A percentile compares a stretch with the other conserved stretches of the same genome.
Conservation (phyloP, 2,888 invertebrate species). For the Drosophila helvetica region DNA sequence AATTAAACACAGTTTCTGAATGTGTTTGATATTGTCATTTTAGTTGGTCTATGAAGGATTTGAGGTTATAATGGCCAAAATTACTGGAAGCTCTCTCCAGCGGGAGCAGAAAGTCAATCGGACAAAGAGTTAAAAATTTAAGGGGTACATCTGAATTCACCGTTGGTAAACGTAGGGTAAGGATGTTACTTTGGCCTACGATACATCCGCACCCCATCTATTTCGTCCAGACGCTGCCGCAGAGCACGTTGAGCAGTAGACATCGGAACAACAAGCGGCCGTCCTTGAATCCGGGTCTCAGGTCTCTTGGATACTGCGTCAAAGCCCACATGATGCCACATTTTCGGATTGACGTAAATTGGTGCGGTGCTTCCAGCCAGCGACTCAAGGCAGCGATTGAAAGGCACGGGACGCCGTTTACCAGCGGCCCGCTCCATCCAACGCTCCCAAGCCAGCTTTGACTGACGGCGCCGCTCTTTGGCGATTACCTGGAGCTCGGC, state of each 20-base stretch:
- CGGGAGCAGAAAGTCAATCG: no score
- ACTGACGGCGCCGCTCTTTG: conserved; percentile 36
- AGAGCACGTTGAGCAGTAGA: conserved; percentile 45
- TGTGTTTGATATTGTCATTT: no score
- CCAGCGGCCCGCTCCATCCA: conserved; percentile 33
- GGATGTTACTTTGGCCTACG: conserved; percentile 4
- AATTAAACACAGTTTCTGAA: no score
- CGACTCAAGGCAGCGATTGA: background rate
- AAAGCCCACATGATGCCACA: no score
- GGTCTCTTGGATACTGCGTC: background rate
- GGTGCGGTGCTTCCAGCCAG: background rate
- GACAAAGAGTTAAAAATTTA: no score
- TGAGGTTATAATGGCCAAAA: no score
- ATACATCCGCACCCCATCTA: conserved; percentile 3
- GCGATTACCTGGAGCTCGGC: conserved; percentile 8
- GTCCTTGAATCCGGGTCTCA: background rate
- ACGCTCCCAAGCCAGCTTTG: conserved; percentile 51
- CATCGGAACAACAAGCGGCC: conserved; percentile 23
- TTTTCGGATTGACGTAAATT: background rate
- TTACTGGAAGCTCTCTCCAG: no score
- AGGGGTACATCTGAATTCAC: no score
- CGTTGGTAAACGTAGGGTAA: no score
- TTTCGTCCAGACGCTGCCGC: conserved; percentile 22
- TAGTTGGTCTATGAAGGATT: no score
- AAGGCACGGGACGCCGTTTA: background rate